Base-by-base conservation (phyloP, 2,888 invertebrate genomes). In the Drosophila multiciliata region DNA sequence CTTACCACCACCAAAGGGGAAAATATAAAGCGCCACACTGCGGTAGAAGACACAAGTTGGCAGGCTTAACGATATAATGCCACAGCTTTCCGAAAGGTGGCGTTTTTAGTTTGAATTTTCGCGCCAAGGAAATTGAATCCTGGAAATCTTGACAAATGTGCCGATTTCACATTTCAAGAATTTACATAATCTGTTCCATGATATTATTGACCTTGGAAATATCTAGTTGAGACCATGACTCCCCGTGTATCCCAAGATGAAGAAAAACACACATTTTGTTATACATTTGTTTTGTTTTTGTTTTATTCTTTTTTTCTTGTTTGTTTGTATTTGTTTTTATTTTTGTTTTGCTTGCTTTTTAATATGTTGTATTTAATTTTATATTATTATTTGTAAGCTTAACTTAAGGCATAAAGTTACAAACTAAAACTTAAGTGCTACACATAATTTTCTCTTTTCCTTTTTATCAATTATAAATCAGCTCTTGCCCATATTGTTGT, bases 321-420 rank as follows among this genome's bases (percentile, higher is more conserved):
- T 75, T 72, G 61, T 66, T 65, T 72, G 49, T 76, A 70, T 74
- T 72, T 77, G 59, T 78, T 80, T 79, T 76, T 71, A 59, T 66
- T 61, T 73, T 78, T 73, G 75, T 78, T 75, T 75, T 82, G 65
- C 87, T 84, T 83, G 78, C 78, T 87, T 80, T 80, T 88, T 75
- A 85, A 78, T 82, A 82, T 89, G 73, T 81, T 82, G 80, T 79
- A 84, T 85, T 85, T 89, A 85, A 77, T 80, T 77, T 82, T 74
- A 79, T 90, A 78, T 82, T 81, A 84, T 89, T 80, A 77, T 72
- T 83, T 82, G 77, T 91, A 91, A 91, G 91, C 91, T 92, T 92
- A 91, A 91, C 91, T 91, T 91, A 91, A 92, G 91, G 91, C 92
- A 83, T 91, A 91, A 89, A 70, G 85, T 89, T 91, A 91, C 90